These are phyloP conservation scores for Avahi laniger DNA, from an alignment of 2,797 vertebrate species.

Conservation along the genomic window DNA sequence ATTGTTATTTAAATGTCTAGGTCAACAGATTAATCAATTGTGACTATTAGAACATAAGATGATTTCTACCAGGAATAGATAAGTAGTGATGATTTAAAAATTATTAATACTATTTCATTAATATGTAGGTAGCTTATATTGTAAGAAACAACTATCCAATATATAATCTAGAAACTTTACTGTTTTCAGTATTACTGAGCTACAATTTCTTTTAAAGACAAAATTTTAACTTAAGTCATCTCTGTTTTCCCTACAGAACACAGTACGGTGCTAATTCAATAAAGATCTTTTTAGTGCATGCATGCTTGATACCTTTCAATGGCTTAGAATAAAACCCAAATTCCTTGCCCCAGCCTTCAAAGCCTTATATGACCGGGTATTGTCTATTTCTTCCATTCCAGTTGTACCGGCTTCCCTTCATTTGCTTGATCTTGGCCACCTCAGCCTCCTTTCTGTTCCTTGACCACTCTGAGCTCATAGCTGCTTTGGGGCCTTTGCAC, in stretches of 20 bases:
- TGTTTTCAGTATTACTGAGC: background rate
- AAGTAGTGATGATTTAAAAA: background rate
- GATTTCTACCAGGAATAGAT: conserved; percentile 22
- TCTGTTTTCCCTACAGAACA: background rate
- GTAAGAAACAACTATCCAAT: background rate
- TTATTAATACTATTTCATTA: background rate
- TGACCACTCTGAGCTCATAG: background rate
- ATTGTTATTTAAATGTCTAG: background rate
- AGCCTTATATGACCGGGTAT: background rate
- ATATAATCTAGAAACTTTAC: background rate
- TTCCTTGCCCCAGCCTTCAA: background rate
- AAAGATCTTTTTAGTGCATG: background rate
- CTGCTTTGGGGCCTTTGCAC: background rate
- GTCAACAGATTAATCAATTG: background rate
- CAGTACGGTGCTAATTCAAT: background rate
- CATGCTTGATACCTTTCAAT: background rate
- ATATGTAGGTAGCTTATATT: background rate
- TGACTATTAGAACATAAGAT: background rate
- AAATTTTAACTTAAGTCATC: background rate
- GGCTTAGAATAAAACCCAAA: background rate
- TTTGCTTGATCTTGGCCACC: background rate
- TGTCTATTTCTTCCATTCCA: background rate
- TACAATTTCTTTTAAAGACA: background rate
- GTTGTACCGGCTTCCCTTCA: background rate
- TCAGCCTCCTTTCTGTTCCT: background rate